Evolutionary conservation across 2,113 vertebrate genomes (phyloP).

Genomic region (Hippopotamus amphibius): DNA sequence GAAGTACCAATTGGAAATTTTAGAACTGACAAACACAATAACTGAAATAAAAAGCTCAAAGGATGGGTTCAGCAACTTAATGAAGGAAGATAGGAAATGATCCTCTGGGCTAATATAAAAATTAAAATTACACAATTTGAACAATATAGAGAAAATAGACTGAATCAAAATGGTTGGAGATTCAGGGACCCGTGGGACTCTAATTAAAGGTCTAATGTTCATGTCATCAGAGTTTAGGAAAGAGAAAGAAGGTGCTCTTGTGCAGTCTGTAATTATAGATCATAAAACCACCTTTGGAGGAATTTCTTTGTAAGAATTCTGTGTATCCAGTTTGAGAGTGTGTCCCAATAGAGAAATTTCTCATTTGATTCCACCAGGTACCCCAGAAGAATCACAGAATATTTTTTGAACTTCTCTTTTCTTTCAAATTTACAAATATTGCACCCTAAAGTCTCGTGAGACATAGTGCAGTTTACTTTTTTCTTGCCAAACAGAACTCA

Average conservation of each 20-base stretch:
- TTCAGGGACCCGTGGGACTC: neutral
- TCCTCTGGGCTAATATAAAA: neutral
- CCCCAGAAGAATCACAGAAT: neutral
- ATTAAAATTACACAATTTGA: neutral
- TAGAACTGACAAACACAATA: neutral
- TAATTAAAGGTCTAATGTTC: neutral
- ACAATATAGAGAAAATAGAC: neutral
- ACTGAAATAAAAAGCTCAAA: neutral
- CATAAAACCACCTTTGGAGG: neutral
- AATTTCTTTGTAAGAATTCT: neutral
- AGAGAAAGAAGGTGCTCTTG: neutral
- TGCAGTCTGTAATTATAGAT: neutral
- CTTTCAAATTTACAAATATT: neutral
- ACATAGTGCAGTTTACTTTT: neutral
- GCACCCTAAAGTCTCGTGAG: neutral
- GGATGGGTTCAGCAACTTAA: neutral
- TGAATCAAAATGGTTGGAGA: neutral
- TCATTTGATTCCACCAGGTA: neutral
- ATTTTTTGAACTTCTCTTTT: neutral
- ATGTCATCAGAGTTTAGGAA: neutral
- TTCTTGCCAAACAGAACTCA: neutral
- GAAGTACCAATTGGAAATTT: neutral
- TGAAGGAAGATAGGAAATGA: neutral
- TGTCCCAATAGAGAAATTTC: neutral
- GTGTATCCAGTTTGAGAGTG: neutral